Evolutionary conservation across 2,797 vertebrate genomes (phyloP).

Genomic region (Myotis vivesi): DNA sequence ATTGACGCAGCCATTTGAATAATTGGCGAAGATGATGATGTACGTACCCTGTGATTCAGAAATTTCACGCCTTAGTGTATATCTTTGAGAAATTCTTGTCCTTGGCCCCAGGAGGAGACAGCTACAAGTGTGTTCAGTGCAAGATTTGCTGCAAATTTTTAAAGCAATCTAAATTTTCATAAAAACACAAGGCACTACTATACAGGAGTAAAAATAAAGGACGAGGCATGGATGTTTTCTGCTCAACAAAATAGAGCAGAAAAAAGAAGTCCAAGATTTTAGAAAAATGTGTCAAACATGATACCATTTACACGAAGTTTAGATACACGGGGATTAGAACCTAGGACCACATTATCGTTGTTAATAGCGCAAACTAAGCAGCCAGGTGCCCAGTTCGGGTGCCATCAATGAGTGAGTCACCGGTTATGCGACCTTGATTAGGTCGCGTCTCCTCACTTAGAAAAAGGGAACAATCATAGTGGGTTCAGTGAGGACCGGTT

Average conservation of each 20-base stretch:
- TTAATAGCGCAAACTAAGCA: background rate
- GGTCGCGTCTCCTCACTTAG: background rate
- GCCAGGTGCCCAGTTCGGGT: background rate
- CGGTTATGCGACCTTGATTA: background rate
- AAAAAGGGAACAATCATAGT: background rate
- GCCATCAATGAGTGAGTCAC: background rate
- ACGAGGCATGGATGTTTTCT: background rate
- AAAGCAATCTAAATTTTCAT: constrained; percentile 41
- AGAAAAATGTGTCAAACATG: constrained; percentile 30
- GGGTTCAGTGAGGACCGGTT: background rate
- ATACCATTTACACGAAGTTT: background rate
- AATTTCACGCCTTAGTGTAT: background rate
- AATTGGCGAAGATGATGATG: background rate
- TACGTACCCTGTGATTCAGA: background rate
- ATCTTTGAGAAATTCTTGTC: background rate
- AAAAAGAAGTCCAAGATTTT: background rate
- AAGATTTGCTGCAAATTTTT: background rate
- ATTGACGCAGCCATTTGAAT: background rate
- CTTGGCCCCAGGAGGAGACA: background rate
- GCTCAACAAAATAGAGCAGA: background rate
- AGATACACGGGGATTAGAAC: background rate
- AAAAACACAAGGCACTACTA: background rate
- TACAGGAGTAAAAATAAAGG: constrained; percentile 25
- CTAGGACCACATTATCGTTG: background rate
- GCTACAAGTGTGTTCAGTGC: background rate